phyloP scores from a whole-genome alignment of 2,113 vertebrate genomes.

The Pitta sordida region DNA sequence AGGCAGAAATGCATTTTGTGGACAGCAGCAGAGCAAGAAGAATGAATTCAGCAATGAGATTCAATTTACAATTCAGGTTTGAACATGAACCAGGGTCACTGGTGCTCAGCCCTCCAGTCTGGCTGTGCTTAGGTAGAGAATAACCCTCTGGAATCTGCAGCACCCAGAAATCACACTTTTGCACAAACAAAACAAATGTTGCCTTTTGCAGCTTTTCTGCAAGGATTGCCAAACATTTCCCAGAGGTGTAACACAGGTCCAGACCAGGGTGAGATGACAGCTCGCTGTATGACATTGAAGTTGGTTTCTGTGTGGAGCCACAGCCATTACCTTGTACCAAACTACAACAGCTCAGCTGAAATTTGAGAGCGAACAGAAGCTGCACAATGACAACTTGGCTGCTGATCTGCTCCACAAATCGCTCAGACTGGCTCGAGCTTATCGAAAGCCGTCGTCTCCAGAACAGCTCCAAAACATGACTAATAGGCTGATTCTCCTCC shows the following conservation, averaged over 20 bases:
- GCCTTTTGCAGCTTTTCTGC: neutral
- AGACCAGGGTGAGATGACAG: neutral
- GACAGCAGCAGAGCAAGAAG: neutral
- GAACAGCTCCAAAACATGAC: slow-evolving; percentile 14
- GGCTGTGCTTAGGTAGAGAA: neutral
- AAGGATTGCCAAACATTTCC: neutral
- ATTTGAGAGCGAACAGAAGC: neutral
- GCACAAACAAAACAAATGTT: neutral
- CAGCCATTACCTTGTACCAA: neutral
- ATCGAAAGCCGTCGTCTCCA: neutral
- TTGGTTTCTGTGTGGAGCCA: neutral
- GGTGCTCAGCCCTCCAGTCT: neutral
- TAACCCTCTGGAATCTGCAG: neutral
- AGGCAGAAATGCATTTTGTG: neutral
- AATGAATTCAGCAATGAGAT: neutral
- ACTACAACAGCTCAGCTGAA: neutral
- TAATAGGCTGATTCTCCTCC: slow-evolving; percentile 33
- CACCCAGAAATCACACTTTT: neutral
- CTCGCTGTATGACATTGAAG: neutral
- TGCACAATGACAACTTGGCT: neutral
- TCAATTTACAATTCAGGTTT: neutral
- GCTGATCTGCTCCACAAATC: neutral
- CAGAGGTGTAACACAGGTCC: neutral
- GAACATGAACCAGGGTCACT: neutral
- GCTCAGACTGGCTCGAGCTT: neutral